phyloP scores from a whole-genome alignment of 35 echinoderm and acorn worm genomes.

The Heliocidaris tuberculata region DNA sequence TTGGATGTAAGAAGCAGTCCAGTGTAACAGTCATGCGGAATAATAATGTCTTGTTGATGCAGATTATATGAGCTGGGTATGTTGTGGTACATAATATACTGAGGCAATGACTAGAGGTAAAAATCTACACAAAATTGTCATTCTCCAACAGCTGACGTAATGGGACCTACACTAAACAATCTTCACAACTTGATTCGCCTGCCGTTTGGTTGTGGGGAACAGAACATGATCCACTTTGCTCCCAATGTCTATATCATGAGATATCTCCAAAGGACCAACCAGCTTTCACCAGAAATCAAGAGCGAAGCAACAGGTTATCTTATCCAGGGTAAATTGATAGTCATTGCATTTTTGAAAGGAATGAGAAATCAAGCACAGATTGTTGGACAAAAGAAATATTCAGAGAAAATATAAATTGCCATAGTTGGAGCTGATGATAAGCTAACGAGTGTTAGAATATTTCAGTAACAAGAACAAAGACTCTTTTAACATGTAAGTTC shows the following conservation, averaged over 20 bases:
- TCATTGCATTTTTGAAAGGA: neutral
- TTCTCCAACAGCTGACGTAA: constrained; percentile 77
- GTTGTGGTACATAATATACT: too few relatives aligned
- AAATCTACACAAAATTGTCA: neutral
- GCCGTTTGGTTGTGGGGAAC: constrained; percentile 97
- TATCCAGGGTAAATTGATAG: constrained; percentile 69
- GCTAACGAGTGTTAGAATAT: too few relatives aligned
- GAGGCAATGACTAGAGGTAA: neutral
- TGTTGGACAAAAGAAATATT: neutral
- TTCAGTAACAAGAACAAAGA: too few relatives aligned
- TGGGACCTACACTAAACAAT: constrained; percentile 96
- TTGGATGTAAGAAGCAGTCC: neutral
- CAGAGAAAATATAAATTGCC: neutral
- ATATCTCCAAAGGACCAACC: constrained; percentile 79
- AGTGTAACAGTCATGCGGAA: too few relatives aligned
- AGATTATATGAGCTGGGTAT: too few relatives aligned
- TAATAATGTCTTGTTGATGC: too few relatives aligned
- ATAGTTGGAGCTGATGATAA: too few relatives aligned
- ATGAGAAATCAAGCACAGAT: neutral
- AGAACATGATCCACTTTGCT: constrained; percentile 99
- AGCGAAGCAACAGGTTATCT: constrained; percentile 76
- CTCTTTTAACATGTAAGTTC: too few relatives aligned
- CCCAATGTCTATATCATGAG: constrained; percentile 97
- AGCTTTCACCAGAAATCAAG: constrained; percentile 76
- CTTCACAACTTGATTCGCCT: constrained; percentile 90